Percentiles rank a stretch among this genome's conserved stretches.
These are phyloP conservation scores for Puntigrus tetrazona DNA, from an alignment of 2,113 vertebrate genomes.

Conservation along the genomic window DNA sequence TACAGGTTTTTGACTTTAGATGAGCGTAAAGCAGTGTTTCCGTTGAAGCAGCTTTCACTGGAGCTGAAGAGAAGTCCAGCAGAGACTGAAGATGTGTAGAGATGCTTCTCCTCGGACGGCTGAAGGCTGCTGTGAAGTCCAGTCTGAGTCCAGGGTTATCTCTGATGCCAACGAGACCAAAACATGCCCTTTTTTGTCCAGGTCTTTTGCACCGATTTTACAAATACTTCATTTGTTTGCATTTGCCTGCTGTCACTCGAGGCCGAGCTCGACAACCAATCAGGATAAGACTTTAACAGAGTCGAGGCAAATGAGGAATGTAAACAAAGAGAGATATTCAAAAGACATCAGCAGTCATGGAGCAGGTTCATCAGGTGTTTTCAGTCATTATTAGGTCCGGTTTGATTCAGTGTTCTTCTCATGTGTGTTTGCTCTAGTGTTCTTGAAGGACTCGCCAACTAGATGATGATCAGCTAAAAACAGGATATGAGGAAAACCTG, in stretches of 20 bases:
- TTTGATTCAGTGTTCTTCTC: too few species aligned
- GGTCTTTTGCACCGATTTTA: background rate
- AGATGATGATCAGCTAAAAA: too few species aligned
- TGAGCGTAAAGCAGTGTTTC: background rate
- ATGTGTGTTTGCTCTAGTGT: too few species aligned
- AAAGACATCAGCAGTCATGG: slow-evolving; percentile 42
- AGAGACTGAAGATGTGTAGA: background rate
- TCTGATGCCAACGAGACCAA: background rate
- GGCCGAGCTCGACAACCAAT: slow-evolving; percentile 62
- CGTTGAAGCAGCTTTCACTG: background rate
- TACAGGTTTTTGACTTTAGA: background rate
- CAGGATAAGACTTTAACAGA: slow-evolving; percentile 55
- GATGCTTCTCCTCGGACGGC: background rate
- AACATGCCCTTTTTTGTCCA: slow-evolving; percentile 27
- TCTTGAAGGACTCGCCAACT: too few species aligned
- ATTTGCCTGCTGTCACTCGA: slow-evolving; percentile 72
- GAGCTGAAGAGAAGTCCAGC: background rate
- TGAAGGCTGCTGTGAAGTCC: background rate
- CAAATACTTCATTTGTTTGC: slow-evolving; percentile 66
- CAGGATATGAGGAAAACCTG: too few species aligned
- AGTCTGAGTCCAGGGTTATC: background rate
- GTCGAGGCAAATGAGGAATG: slow-evolving; percentile 71
- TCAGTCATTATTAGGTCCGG: too few species aligned
- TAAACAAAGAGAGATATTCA: slow-evolving; percentile 63
- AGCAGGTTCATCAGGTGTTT: background rate